Evolutionary conservation across 1,140 invertebrate species (phyloP), one percentile per base, ranked within the genome.

Genomic region (Araneus ventricosus): DNA sequence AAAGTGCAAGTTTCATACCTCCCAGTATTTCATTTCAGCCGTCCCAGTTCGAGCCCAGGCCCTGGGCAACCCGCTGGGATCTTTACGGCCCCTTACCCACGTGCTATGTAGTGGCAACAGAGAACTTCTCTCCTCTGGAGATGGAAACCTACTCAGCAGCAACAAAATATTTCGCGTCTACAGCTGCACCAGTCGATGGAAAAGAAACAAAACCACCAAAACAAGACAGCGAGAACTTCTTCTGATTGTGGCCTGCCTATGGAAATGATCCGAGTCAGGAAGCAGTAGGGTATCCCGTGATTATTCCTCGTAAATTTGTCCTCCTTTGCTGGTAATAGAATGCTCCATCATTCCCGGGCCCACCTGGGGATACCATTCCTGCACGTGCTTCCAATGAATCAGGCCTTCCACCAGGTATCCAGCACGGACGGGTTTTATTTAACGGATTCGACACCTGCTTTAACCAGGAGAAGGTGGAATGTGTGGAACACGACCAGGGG

Each of bases 271-370:
- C 41, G 24, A 24, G 59, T 10, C 22, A 27, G 52, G 67, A 90
- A 90, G n/a, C 88, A 91, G 90, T 91, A 67, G 90, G 90, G 27
- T 41, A 63, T 67, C 80, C 59, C 59, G 22, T 52, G 75, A 91
- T 91, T 91, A 91, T 91, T 91, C 80, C 75, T 91, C 90, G 90
- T 91, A 91, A 91, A 91, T 91, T 91, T 85, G 90, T 91, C 90
- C 90, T 84, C 27, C 75, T 84, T 80, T 34, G 8, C 79, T 30
- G 34, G 90, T 91, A 91, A 91, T 91, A 63, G 90, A 90, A 90
- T 82, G 88, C 34, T 85, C 59, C 90, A 91, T 91, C 90, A 91
- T 91, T 91, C 90, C 59, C 17, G 20, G 3, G 57, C 30, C 57
- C 90, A 57, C 90, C 90, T 30, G 30, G 20, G 17, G 30, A 39